Evolutionary conservation across 2,888 invertebrate species (phyloP).

Genomic region (Acrobasis repandana): DNA sequence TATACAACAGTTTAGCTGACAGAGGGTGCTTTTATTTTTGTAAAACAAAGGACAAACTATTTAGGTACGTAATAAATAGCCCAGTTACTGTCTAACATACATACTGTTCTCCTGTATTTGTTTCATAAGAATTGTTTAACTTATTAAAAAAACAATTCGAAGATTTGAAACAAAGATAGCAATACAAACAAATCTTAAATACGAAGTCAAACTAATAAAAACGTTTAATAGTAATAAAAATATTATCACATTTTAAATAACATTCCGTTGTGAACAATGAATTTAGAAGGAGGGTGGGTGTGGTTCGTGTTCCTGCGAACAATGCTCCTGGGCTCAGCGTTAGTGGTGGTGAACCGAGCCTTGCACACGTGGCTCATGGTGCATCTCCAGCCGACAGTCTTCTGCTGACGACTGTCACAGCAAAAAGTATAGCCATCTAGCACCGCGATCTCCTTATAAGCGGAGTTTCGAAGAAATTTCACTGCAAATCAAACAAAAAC

Average conservation of each 20-base stretch:
- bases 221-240: too few relatives aligned
- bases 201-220: too few relatives aligned
- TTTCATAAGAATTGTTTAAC: too few relatives aligned
- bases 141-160: too few relatives aligned
- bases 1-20: too few relatives aligned
- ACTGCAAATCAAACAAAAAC: not conserved
- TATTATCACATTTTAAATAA: not conserved
- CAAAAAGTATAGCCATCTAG: not conserved
- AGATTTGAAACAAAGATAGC: too few relatives aligned
- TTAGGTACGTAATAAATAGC: too few relatives aligned
- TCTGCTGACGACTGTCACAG: not conserved
- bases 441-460: not conserved
- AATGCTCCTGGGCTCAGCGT: not conserved
- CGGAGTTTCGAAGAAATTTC: not conserved
- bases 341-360: not conserved
- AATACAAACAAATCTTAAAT: too few relatives aligned
- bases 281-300: not conserved
- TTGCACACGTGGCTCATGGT: not conserved
- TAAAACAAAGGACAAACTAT: too few relatives aligned
- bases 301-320: not conserved
- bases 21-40: too few relatives aligned
- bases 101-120: too few relatives aligned
- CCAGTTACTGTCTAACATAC: too few relatives aligned
- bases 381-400: not conserved
- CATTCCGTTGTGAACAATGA: not conserved